phyloP scores from a whole-genome alignment of 2,888 invertebrate genomes.

The Hydriomena furcata region DNA sequence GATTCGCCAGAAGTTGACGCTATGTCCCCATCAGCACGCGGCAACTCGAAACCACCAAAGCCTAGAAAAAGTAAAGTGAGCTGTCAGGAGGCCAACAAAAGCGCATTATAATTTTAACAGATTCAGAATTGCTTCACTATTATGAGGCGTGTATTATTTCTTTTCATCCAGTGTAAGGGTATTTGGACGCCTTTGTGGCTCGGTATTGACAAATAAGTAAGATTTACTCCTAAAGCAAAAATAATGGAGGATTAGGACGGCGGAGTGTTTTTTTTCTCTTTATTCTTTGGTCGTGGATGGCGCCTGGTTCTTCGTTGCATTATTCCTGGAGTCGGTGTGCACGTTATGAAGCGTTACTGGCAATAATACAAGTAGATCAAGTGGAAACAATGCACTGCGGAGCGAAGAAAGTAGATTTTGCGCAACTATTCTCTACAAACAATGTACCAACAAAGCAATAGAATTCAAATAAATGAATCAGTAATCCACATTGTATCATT shows the following conservation, averaged over 20 bases:
- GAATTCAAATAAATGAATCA: constrained; percentile 44
- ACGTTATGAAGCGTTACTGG: constrained; percentile 53
- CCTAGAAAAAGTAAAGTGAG: constrained; percentile 59
- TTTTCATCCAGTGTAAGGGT: constrained; percentile 76
- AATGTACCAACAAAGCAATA: constrained; percentile 47
- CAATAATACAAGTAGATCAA: constrained; percentile 70
- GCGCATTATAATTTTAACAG: constrained; percentile 82
- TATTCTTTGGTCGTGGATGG: constrained; percentile 59
- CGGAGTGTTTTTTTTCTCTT: constrained; percentile 55
- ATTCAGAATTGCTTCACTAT: constrained; percentile 77
- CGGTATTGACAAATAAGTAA: constrained; percentile 82
- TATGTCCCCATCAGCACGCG: constrained; percentile 58
- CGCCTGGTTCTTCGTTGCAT: constrained; percentile 74
- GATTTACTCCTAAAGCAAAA: constrained; percentile 76
- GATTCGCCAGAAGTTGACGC: constrained; percentile 67
- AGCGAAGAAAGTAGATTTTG: constrained; percentile 60
- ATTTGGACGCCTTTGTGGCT: constrained; percentile 81
- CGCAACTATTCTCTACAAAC: constrained; percentile 59
- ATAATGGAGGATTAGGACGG: constrained; percentile 78
- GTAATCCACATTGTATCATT: constrained; percentile 20
- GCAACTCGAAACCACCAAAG: constrained; percentile 64
- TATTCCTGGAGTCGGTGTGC: constrained; percentile 56
- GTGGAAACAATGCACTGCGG: constrained; percentile 65
- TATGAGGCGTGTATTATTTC: constrained; percentile 80
- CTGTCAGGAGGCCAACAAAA: constrained; percentile 78